Base-by-base conservation (phyloP, 2,113 vertebrate genomes). In the Aix galericulata region DNA sequence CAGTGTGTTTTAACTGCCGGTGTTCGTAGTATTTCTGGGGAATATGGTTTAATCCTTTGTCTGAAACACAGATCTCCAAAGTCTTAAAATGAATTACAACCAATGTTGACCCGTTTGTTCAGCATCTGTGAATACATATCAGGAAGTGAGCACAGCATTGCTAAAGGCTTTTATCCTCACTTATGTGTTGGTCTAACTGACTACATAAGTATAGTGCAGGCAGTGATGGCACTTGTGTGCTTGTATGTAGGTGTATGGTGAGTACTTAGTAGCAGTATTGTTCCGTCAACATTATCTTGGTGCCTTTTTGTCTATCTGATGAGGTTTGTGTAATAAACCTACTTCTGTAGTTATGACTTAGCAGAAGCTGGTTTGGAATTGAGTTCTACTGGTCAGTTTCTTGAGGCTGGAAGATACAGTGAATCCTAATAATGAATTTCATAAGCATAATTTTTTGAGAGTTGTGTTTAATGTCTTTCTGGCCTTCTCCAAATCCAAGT, bases 401-500 rank as follows among this genome's bases (percentile, higher is more conserved):
- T 58, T 71, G 55, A 72, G 52, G 40, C 36, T 71, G 60, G 59
- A 91, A 59, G 48, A 42, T 78, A 78, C 50, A 25, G 1, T 55
- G 62, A 3, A 2, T 80, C 55, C 40, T 74, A 89, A 63, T 68
- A 50, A 73, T 21, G 11, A 44, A 77, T 93, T 95, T 88, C 52
- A 59, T 53, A 48, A 71, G 68, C 62, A 82, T 46, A 36, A 78
- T 23, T 82, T 94, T 58, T 23, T 94, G 46, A 50, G 84, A 89
- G 32, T 60, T 82, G 38, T 86, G 69, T 86, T 93, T 92, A 76
- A 69, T 88, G 68, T 68, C 60, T 89, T 21, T 78, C 87, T 91
- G 78, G 74, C 56, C 63, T 94, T 77, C 55, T 86, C 59, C 77
- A 83, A 90, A 77, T 90, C 82, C 32, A 96, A 92, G 80, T 66